These are phyloP conservation scores for Trichomycterus rosablanca DNA, from an alignment of 2,113 vertebrate genomes.

Conservation along the genomic window DNA sequence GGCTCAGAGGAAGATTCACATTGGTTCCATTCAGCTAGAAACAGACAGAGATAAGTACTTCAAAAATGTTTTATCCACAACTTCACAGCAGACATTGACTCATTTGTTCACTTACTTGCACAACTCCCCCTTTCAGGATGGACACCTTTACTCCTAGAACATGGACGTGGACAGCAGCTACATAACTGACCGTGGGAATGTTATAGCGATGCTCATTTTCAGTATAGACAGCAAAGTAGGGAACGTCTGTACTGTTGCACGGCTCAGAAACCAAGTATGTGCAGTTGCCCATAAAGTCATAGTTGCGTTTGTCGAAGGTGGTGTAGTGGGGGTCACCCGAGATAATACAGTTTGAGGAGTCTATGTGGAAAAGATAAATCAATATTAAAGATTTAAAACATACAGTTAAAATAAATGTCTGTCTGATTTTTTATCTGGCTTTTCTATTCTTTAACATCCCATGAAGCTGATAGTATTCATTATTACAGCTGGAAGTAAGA, in stretches of 20 bases:
- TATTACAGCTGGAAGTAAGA: not conserved
- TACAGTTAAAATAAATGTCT: no score
- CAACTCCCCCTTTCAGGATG: constrained; percentile 65
- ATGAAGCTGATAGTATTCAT: not conserved
- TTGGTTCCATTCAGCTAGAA: constrained; percentile 46
- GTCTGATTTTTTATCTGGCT: no score
- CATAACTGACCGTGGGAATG: constrained; percentile 58
- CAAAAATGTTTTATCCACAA: no score
- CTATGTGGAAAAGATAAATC: constrained; percentile 34
- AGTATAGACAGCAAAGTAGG: constrained; percentile 59
- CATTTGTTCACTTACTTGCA: constrained; percentile 58
- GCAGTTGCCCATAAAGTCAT: constrained; percentile 75
- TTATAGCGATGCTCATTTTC: constrained; percentile 70
- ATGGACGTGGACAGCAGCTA: constrained; percentile 67
- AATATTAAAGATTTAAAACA: not conserved
- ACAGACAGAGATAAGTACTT: constrained; percentile 9
- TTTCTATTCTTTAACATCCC: not conserved
- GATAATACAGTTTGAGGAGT: constrained; percentile 59
- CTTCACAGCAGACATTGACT: not conserved
- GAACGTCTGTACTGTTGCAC: constrained; percentile 59
- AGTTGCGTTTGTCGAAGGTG: constrained; percentile 65
- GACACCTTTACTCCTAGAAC: constrained; percentile 59
- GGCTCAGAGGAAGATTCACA: constrained; percentile 44
- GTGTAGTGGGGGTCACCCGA: constrained; percentile 71
- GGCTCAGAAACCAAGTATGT: constrained; percentile 63